These are phyloP conservation scores for Macrobrachium nipponense DNA, from an alignment of 1,140 invertebrate genomes.

Conservation along the genomic window DNA sequence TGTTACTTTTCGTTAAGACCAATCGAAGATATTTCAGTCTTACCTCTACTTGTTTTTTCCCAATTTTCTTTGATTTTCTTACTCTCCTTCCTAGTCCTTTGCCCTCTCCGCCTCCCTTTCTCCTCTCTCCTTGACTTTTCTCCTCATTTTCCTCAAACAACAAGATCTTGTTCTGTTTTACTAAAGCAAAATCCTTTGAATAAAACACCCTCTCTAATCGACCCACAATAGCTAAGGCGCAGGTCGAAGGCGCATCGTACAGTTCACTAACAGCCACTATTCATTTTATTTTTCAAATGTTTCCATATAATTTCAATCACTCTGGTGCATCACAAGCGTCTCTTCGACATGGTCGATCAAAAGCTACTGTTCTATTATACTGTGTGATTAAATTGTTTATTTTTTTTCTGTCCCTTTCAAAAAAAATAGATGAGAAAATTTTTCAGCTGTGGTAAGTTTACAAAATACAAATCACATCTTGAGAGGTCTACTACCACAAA, in stretches of 20 bases:
- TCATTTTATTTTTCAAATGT: too few relatives aligned
- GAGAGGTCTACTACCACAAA: neutral
- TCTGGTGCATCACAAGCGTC: too few relatives aligned
- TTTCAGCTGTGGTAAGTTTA: conserved; percentile 3
- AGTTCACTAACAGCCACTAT: too few relatives aligned
- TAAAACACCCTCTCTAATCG: too few relatives aligned
- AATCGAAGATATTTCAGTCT: conserved; percentile 21
- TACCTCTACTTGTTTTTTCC: neutral
- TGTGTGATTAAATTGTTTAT: too few relatives aligned
- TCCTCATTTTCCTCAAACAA: conserved; percentile 5
- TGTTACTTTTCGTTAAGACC: conserved; percentile 2
- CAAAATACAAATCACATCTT: neutral
- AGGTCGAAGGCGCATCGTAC: too few relatives aligned
- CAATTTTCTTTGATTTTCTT: neutral
- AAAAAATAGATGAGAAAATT: too few relatives aligned
- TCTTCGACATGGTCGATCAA: too few relatives aligned
- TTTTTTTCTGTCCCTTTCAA: too few relatives aligned
- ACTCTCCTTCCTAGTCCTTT: neutral
- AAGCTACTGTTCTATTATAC: too few relatives aligned
- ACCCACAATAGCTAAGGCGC: too few relatives aligned
- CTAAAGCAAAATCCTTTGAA: neutral
- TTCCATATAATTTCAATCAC: too few relatives aligned
- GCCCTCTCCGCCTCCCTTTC: neutral
- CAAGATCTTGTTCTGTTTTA: neutral
- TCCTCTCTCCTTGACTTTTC: neutral